These are phyloP conservation scores for Scrobipalpa atriplicella DNA, from an alignment of 2,888 invertebrate genomes.

Conservation along the genomic window DNA sequence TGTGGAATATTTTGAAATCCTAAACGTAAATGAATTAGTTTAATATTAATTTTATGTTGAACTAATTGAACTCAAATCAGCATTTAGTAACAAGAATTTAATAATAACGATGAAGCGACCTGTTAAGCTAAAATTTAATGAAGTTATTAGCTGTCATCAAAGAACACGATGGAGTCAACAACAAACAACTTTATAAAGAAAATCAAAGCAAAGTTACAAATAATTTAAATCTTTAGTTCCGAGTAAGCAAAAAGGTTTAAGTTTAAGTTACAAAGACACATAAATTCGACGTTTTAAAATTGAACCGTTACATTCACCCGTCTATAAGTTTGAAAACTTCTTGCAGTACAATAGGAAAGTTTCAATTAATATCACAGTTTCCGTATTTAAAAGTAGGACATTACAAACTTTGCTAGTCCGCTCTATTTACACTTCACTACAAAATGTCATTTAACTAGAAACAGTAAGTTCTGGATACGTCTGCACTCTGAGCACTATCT, in stretches of 20 bases:
- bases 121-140: background rate
- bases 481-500: constrained; percentile 77
- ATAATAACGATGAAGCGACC: background rate
- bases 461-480: constrained; percentile 82
- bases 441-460: constrained; percentile 69
- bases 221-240: background rate
- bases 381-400: constrained; percentile 79
- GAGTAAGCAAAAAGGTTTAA: constrained; percentile 7
- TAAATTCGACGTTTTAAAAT: constrained; percentile 8
- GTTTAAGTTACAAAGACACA: constrained; percentile 21
- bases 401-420: constrained; percentile 60
- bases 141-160: background rate
- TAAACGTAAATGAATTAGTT: background rate
- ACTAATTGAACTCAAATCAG: background rate
- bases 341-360: constrained; percentile 68
- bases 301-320: constrained; percentile 36
- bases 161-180: constrained; percentile 9
- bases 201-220: constrained; percentile 22
- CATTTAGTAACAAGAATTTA: background rate
- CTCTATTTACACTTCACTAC: constrained; percentile 69
- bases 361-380: constrained; percentile 82
- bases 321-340: constrained; percentile 62
- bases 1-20: background rate
- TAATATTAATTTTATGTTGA: background rate
- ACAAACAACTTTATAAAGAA: constrained; percentile 25